A percentile compares a stretch with the other conserved stretches of the same genome.
phyloP scores from a whole-genome alignment of 2,888 invertebrate species.

The Lasioglossum leucozonium region DNA sequence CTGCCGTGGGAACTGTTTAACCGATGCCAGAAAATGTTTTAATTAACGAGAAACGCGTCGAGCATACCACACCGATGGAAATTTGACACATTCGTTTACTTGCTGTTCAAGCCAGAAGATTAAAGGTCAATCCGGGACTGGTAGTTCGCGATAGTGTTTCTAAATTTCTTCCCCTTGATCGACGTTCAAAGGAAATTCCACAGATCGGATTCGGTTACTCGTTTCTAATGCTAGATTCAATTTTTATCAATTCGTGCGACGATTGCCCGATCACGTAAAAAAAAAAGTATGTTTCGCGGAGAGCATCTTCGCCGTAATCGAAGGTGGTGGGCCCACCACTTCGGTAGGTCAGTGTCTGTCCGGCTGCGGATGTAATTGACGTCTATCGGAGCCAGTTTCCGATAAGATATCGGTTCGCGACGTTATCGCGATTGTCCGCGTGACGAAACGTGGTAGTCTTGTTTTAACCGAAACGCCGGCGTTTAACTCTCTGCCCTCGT shows the following conservation, averaged over 20 bases:
- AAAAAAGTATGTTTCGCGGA: not conserved
- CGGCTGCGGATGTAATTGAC: conserved; percentile 48
- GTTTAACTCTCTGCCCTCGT: conserved; percentile 55
- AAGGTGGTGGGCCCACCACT: conserved; percentile 20
- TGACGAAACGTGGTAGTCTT: conserved; percentile 62
- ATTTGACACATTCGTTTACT: not conserved
- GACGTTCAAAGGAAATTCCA: too few relatives aligned
- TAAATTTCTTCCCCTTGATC: not conserved
- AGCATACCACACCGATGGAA: not conserved
- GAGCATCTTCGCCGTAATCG: not conserved
- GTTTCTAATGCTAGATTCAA: too few relatives aligned
- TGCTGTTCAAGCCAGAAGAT: not conserved
- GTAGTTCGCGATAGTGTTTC: not conserved
- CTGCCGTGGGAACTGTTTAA: not conserved
- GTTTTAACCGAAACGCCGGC: conserved; percentile 61
- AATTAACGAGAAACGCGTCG: not conserved
- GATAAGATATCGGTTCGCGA: conserved; percentile 63
- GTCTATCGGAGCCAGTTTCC: conserved; percentile 41
- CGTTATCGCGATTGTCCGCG: conserved; percentile 37
- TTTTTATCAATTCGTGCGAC: too few relatives aligned
- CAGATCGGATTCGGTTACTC: too few relatives aligned
- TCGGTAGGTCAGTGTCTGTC: conserved; percentile 67
- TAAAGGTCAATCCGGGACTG: not conserved
- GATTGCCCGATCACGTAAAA: not conserved
- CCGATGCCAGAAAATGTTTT: not conserved